Evolutionary conservation across 2,113 vertebrate genomes (phyloP), one percentile per base, ranked within the genome.

Genomic region (Montifringilla adamsi): DNA sequence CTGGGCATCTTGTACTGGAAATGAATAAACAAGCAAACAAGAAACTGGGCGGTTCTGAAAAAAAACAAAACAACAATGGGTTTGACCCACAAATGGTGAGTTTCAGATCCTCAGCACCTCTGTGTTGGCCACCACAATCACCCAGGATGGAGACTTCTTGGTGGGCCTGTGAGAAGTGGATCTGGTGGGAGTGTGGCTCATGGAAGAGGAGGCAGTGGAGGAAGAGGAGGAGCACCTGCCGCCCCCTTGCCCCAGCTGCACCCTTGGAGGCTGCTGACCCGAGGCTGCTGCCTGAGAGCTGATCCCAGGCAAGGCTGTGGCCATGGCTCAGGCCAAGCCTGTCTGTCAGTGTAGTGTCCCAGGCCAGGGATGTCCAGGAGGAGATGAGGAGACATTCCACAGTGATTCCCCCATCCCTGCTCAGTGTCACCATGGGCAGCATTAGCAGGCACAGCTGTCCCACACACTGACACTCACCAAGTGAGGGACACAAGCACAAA

Each of bases 291-390:
- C 47, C 59, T 3, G 0, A 41, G 27, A 47, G 43, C 56, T 1
- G 4, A 23, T 14, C 11, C 1, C 49, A 19, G 55, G 33, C 33
- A 47, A 73, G 46, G 30, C 41, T 20, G 21, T 0, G 1, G 27
- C 27, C 39, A 18, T 0, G 4, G 5, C 53, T 39, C 39, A 39
- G 35, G 44, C 53, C n/a, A 41, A 39, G 37, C 35, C 0, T 0
- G 0, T 22, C 27, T 27, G 22, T 62, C 4, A 1, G 50, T 1
- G 0, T 0, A 1, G 21, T 72, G n/a, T 26, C 33, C 58, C 50
- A 56, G 52, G 44, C 41, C 60, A 60, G 72, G 5, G 49, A 31
- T 0, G 6, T 9, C 22, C 19, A 23, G 52, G 10, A n/a, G 39
- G 17, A 49, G 52, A 67, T 20, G 50, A 81, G 22, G 56, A 59